Percentiles rank a stretch among this genome's conserved stretches.
These are phyloP conservation scores for Drosophila recens DNA, from an alignment of 2,888 invertebrate species.

Conservation along the genomic window DNA sequence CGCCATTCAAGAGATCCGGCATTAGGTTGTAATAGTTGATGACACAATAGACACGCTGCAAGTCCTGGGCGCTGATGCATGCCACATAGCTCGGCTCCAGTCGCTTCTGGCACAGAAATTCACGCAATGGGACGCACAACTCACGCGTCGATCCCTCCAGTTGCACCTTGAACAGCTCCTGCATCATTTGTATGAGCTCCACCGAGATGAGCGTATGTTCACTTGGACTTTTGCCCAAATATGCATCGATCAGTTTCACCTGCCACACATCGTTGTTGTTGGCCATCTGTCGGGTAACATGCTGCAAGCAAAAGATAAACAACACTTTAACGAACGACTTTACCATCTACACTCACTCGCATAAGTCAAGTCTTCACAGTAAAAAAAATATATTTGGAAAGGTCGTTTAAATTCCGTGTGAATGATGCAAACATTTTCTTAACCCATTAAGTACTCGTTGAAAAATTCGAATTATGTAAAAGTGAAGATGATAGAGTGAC, in stretches of 20 bases:
- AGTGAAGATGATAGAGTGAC: too few species aligned
- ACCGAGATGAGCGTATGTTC: conserved; percentile 79
- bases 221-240: conserved; percentile 71
- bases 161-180: conserved; percentile 76
- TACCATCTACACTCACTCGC: too few species aligned
- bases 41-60: conserved; percentile 78
- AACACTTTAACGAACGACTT: neutral
- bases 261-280: conserved; percentile 89
- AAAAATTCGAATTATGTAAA: too few species aligned
- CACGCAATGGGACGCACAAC: conserved; percentile 71
- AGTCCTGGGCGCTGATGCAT: conserved; percentile 66
- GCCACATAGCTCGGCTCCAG: conserved; percentile 72
- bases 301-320: conserved; percentile 40
- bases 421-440: too few species aligned
- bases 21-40: conserved; percentile 82
- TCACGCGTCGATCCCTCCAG: conserved; percentile 72
- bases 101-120: conserved; percentile 74
- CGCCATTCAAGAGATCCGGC: conserved; percentile 81
- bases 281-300: conserved; percentile 67
- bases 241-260: conserved; percentile 89
- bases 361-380: too few species aligned
- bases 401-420: too few species aligned
- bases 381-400: too few species aligned
- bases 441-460: too few species aligned
- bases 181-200: conserved; percentile 82